A percentile compares a stretch with the other conserved stretches of the same genome.
phyloP scores from a whole-genome alignment of 2,888 invertebrate species.

The Chrysolina oricalcia region DNA sequence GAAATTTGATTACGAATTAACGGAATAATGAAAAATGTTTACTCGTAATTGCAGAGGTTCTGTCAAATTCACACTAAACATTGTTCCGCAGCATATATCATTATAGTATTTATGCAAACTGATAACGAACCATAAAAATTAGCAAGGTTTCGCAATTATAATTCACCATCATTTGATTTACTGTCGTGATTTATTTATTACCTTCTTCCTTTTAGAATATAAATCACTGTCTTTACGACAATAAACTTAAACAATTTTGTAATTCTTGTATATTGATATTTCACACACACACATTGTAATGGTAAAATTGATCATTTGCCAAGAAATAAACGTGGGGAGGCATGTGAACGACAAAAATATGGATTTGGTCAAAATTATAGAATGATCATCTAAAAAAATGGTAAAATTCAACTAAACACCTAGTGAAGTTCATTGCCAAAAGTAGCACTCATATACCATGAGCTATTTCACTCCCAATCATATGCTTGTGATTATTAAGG shows the following conservation, averaged over 20 bases:
- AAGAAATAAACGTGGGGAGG: neutral
- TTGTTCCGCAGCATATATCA: neutral
- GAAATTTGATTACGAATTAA: too few relatives aligned
- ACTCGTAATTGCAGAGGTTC: too few relatives aligned
- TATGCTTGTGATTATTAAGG: too few relatives aligned
- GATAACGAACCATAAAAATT: neutral
- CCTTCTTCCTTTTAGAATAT: neutral
- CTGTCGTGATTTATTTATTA: neutral
- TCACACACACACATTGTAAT: neutral
- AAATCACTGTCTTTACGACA: neutral
- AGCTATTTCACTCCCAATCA: too few relatives aligned
- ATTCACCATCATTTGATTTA: neutral
- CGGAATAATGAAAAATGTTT: too few relatives aligned
- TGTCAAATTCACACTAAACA: too few relatives aligned
- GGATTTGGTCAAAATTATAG: too few relatives aligned
- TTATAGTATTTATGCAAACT: neutral
- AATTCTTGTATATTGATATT: neutral
- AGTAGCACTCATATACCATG: too few relatives aligned
- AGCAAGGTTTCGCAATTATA: slow-evolving; percentile 1
- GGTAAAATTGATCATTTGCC: neutral
- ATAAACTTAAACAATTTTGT: neutral
- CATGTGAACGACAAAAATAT: too few relatives aligned
- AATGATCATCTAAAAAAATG: too few relatives aligned
- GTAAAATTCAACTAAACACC: too few relatives aligned
- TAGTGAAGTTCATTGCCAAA: too few relatives aligned